Evolutionary conservation across 2,113 vertebrate genomes (phyloP), one percentile per base, ranked within the genome.

Genomic region (Oceanites oceanicus): DNA sequence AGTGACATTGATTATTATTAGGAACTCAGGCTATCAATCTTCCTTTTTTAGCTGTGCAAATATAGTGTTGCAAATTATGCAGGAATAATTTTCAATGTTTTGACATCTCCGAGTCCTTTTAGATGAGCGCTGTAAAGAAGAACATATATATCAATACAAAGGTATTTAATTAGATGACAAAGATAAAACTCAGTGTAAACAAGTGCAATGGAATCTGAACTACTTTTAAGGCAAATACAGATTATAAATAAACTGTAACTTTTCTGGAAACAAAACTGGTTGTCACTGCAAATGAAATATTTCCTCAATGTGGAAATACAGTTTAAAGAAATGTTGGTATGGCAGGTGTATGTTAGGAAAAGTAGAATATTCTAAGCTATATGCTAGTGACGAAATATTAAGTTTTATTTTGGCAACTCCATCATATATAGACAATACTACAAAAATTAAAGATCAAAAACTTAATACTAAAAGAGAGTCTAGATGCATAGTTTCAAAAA

Each of bases 21-120:
- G 73, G 78, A 92, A 88, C 25, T 56, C 42, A 38, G 45, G 58
- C 58, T 92, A 93, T 79, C 85, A 79, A 70, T 95, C 49, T 79
- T 94, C 47, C 65, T n/a, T 87, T 78, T 94, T 92, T 8, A 82
- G 61, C 44, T 65, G 62, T 65, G 49, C 70, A 93, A 81, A 89
- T 78, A 75, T 15, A 92, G 59, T 63, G 47, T 22, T 94, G 84
- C 90, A 96, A 91, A 82, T 89, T 44, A 91, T 85, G 47, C 86
- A 92, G 27, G 36, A 75, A 81, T 82, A 91, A 82, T 72, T 86
- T 91, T 74, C 61, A 87, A 25, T 82, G 62, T 85, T 95, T 90
- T 93, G 88, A 94, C 85, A 88, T 75, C 47, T 89, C 63, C 16
- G 58, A 79, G 56, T 72, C 34, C 59, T 76, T 91, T 70, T 11